Percentiles rank a stretch among this genome's conserved stretches.
Conservation (phyloP, 2,113 vertebrate species). For the Mohoua ochrocephala region DNA sequence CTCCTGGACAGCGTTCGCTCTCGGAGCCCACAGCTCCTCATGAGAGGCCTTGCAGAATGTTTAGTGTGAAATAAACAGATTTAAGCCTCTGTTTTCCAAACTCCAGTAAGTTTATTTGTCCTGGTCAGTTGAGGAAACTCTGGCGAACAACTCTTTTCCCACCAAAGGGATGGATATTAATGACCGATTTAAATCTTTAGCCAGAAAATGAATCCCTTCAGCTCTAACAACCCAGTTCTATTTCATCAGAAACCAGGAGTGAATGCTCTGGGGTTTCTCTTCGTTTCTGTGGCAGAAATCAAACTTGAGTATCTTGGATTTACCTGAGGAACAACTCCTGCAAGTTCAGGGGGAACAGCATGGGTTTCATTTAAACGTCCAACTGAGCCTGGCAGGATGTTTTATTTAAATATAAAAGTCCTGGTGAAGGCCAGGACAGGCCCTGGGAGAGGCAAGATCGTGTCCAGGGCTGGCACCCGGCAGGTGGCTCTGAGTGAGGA, state of each 20-base stretch:
- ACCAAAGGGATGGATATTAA: background rate
- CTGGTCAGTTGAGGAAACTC: background rate
- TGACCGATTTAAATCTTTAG: background rate
- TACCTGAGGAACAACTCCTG: background rate
- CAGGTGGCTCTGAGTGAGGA: background rate
- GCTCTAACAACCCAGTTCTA: background rate
- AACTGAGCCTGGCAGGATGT: background rate
- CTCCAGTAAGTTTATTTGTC: background rate
- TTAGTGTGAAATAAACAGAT: background rate
- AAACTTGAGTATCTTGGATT: background rate
- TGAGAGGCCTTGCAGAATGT: background rate
- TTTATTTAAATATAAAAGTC: background rate
- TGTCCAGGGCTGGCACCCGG: background rate
- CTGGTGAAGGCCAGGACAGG: background rate
- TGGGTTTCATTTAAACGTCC: background rate
- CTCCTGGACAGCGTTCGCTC: rapidly evolving
- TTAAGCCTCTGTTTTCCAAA: background rate
- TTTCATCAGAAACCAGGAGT: background rate
- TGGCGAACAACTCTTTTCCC: background rate
- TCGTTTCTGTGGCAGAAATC: background rate
- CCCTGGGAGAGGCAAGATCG: background rate
- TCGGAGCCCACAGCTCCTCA: background rate
- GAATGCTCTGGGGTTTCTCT: background rate
- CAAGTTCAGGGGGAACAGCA: background rate
- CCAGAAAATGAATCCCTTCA: background rate